These are phyloP conservation scores for Mastigias papua DNA, from an alignment of 30 jellyfish, hydroid and myxozoan species.

Conservation along the genomic window DNA sequence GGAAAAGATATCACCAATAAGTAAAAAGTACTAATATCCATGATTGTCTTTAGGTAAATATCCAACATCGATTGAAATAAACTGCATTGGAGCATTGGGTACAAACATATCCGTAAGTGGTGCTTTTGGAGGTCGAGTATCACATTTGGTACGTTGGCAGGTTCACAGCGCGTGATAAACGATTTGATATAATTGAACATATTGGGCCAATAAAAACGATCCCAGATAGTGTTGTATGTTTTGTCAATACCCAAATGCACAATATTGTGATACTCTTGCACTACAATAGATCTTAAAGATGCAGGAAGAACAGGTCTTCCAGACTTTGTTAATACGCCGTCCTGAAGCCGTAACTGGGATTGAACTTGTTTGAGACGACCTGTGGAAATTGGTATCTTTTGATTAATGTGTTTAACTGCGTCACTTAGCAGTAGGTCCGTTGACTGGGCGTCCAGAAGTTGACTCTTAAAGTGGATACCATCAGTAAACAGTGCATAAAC, in stretches of 20 bases:
- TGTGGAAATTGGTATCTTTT: not conserved
- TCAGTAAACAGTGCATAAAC: conserved; percentile 1
- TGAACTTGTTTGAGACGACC: conserved; percentile 37
- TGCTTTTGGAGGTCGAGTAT: conserved; percentile 13
- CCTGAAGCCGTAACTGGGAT: conserved; percentile 23
- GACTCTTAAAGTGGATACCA: not conserved
- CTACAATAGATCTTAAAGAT: conserved; percentile 18
- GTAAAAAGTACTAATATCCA: conserved; percentile 7
- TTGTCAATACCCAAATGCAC: conserved; percentile 32
- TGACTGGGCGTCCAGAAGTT: conserved; percentile 1
- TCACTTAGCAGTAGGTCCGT: not conserved
- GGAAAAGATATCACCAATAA: conserved; percentile 38
- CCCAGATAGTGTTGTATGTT: conserved; percentile 2
- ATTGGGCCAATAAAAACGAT: conserved; percentile 47
- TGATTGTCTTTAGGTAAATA: not conserved
- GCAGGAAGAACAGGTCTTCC: conserved; percentile 56
- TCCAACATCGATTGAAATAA: conserved; percentile 12
- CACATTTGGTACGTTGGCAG: conserved; percentile 38
- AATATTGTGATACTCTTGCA: conserved; percentile 13
- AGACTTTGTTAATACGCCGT: conserved; percentile 37
- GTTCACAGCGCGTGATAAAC: conserved; percentile 2
- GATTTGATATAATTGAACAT: conserved; percentile 3
- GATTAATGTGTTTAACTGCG: not conserved
- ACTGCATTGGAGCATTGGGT: conserved; percentile 40
- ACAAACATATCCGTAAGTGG: conserved; percentile 15